Evolutionary conservation across 2,113 vertebrate genomes (phyloP).

Genomic region (Clinocottus analis): DNA sequence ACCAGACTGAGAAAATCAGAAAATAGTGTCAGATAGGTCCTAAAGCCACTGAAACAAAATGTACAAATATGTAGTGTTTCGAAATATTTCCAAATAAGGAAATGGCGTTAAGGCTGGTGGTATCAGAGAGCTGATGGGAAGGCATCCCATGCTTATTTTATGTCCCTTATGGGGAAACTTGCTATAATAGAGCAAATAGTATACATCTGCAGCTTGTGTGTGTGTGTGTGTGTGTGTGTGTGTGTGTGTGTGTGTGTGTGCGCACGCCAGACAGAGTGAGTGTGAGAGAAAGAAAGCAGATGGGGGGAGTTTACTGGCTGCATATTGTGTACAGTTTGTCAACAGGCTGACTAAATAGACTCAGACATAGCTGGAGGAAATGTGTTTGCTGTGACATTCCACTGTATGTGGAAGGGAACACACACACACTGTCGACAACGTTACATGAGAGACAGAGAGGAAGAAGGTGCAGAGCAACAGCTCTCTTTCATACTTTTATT

Average conservation of each 20-base stretch:
- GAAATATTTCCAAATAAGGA: conserved; percentile 63
- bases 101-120: conserved; percentile 29
- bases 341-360: conserved; percentile 80
- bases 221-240: no score
- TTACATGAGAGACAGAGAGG: conserved; percentile 54
- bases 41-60: conserved; percentile 61
- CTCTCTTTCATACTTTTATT: conserved; percentile 26
- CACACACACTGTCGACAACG: conserved; percentile 52
- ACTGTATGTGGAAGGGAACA: conserved; percentile 64
- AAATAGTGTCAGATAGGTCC: conserved; percentile 60
- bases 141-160: conserved; percentile 22
- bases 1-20: conserved; percentile 70
- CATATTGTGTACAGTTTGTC: conserved; percentile 78
- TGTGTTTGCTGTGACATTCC: conserved; percentile 79
- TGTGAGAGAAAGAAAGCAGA: conserved; percentile 66
- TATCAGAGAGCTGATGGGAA: conserved; percentile 23
- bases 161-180: conserved; percentile 44
- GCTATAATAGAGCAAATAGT: conserved; percentile 53
- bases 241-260: no score
- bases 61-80: conserved; percentile 47
- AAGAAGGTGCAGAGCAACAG: conserved; percentile 23
- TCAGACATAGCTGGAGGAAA: conserved; percentile 74
- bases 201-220: conserved; percentile 55
- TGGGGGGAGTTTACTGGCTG: conserved; percentile 73
- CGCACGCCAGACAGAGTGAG: conserved; percentile 21